A percentile compares a stretch with the other conserved stretches of the same genome.
Evolutionary conservation across 2,888 invertebrate genomes (phyloP).

Genomic region (Luperina nickerlii): DNA sequence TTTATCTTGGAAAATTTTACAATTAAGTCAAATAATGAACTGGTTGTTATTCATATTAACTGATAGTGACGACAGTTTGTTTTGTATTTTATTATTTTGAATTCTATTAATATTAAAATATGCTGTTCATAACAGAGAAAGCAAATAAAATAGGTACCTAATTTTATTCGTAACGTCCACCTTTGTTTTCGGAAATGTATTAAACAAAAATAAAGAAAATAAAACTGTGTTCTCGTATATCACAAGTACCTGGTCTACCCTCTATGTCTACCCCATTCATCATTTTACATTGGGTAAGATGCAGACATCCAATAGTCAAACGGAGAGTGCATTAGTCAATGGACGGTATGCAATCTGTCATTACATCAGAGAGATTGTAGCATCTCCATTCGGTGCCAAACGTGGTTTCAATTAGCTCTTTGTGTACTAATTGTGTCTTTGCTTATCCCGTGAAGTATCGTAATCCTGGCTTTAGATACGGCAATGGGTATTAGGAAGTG

Average conservation of each 20-base stretch:
- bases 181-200: background rate
- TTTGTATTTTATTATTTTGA: constrained; percentile 1
- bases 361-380: constrained; percentile 19
- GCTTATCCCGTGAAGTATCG: background rate
- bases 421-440: constrained; percentile 29
- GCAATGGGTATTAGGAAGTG: constrained; percentile 2
- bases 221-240: background rate
- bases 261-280: background rate
- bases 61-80: background rate
- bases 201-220: background rate
- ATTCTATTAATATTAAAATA: background rate
- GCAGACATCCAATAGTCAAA: background rate
- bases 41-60: constrained; percentile 11
- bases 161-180: background rate
- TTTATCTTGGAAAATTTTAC: constrained; percentile 26
- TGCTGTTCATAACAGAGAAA: background rate
- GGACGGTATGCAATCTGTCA: constrained; percentile 2
- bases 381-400: constrained; percentile 6
- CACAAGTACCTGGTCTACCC: background rate
- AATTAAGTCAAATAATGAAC: constrained; percentile 2
- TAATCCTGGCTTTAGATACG: background rate
- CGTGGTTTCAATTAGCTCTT: constrained; percentile 31
- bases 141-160: too few relatives aligned
- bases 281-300: background rate
- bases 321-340: constrained; percentile 22